Percentiles rank a stretch among this genome's conserved stretches.
phyloP scores from a whole-genome alignment of 64 coral and sea anemone genomes.

The Astreopora myriophthalma region DNA sequence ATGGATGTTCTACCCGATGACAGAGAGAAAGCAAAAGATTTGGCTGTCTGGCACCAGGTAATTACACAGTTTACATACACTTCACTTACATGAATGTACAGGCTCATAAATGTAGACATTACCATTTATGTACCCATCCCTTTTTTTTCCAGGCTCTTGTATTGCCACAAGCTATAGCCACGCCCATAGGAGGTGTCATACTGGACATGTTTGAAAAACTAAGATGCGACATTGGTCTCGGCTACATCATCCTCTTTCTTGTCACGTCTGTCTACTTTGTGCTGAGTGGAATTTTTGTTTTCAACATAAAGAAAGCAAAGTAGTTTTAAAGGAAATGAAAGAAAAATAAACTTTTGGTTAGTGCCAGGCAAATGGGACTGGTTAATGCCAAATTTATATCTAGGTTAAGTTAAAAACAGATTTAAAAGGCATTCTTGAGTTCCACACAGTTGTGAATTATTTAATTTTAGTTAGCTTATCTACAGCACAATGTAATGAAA shows the following conservation, averaged over 20 bases:
- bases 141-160: conserved; percentile 83
- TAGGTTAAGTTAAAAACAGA: too few species aligned
- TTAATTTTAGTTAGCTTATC: too few species aligned
- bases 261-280: conserved; percentile 95
- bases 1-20: conserved; percentile 98
- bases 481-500: too few species aligned
- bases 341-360: neutral
- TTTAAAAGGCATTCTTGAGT: too few species aligned
- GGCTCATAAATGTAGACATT: too few species aligned
- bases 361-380: too few species aligned
- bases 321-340: conserved; percentile 19
- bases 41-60: conserved; percentile 99
- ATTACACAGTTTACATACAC: neutral
- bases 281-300: conserved; percentile 97
- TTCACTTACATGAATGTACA: too few species aligned
- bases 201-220: conserved; percentile 96
- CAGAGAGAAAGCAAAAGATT: conserved; percentile 97
- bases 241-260: conserved; percentile 97
- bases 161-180: conserved; percentile 96
- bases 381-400: too few species aligned
- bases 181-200: conserved; percentile 94
- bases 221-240: conserved; percentile 95
- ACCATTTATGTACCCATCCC: too few species aligned
- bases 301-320: conserved; percentile 96
- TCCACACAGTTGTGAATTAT: too few species aligned